Conservation (phyloP, 2,888 invertebrate genomes). For the Acholoe squamosa region DNA sequence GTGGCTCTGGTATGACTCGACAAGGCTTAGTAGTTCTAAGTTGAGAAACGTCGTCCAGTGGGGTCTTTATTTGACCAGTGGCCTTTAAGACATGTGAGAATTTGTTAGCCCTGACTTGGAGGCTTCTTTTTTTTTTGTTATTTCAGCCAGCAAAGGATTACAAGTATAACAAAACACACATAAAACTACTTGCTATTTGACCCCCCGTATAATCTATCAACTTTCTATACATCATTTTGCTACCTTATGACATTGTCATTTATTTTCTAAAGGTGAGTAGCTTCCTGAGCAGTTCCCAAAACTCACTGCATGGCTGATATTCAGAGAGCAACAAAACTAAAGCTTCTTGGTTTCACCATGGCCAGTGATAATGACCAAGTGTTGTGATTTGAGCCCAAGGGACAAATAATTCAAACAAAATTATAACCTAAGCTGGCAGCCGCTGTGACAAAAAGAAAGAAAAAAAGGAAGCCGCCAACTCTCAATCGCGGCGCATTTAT, state of each 20-base stretch:
- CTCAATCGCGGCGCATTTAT: slow-evolving; percentile 28
- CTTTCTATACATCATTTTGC: neutral
- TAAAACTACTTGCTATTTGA: no score
- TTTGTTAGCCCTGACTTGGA: no score
- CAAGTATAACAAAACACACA: no score
- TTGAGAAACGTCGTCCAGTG: no score
- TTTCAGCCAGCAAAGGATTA: no score
- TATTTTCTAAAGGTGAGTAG: neutral
- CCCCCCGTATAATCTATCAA: no score
- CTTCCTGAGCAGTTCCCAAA: neutral
- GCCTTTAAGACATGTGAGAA: no score
- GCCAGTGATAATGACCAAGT: neutral
- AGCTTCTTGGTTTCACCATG: slow-evolving; percentile 12
- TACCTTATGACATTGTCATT: neutral
- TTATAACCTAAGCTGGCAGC: neutral
- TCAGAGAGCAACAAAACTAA: neutral
- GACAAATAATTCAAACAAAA: slow-evolving; percentile 4
- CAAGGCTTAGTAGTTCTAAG: no score
- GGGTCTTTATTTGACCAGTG: no score
- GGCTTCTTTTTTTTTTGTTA: no score
- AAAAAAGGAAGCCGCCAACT: neutral
- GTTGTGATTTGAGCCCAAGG: neutral
- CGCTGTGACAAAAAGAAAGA: neutral
- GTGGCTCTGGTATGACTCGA: no score
- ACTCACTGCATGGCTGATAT: neutral